phyloP scores from a whole-genome alignment of 92 coral and sea anemone genomes.

The Umimayanthus kanabou region DNA sequence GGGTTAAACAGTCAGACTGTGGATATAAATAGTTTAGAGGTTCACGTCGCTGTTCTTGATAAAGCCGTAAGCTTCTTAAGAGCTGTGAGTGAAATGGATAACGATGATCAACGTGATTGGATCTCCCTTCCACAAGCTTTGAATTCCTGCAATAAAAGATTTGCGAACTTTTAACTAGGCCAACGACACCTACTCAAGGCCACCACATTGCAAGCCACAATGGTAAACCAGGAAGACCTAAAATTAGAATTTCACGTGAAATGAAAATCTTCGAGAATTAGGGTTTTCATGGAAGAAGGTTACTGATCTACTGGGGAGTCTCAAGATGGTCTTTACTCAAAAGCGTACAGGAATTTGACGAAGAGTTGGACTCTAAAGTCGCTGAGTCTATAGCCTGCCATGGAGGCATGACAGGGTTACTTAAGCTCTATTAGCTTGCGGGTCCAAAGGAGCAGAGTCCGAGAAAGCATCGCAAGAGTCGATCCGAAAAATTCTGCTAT shows the following conservation, averaged over 20 bases:
- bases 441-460: slow-evolving; percentile 45
- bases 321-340: neutral
- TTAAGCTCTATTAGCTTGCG: slow-evolving; percentile 38
- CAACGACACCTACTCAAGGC: neutral
- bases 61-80: neutral
- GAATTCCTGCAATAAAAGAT: neutral
- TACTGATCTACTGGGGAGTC: neutral
- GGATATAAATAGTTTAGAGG: neutral
- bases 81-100: neutral
- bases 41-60: neutral
- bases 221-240: neutral
- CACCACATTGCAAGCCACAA: neutral
- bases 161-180: neutral
- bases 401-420: slow-evolving; percentile 43
- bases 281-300: slow-evolving; percentile 8
- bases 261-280: neutral
- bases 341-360: neutral
- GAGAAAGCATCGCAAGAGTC: slow-evolving; percentile 41
- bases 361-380: slow-evolving; percentile 6
- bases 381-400: neutral
- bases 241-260: neutral
- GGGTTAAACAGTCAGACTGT: neutral
- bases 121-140: too few relatives aligned
- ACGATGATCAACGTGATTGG: neutral
- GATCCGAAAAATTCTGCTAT: slow-evolving; percentile 46